These are phyloP conservation scores for Trichopria drosophilae DNA, from an alignment of 2,888 invertebrate species.

Conservation along the genomic window DNA sequence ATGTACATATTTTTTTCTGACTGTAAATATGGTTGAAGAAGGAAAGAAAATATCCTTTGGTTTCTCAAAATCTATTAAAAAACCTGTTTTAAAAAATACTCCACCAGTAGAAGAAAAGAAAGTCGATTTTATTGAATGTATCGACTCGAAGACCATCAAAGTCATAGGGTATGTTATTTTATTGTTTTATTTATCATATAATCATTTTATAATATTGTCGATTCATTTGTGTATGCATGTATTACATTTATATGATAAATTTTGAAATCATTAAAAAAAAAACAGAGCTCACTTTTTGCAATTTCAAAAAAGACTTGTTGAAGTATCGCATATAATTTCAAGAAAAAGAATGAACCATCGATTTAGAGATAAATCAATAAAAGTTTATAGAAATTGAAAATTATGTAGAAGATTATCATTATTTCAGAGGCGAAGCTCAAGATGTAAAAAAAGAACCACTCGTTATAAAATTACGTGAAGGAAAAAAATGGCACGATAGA, in stretches of 20 bases:
- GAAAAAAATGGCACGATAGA: constrained; percentile 52
- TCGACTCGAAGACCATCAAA: constrained; percentile 78
- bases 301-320: neutral
- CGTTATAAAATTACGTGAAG: constrained; percentile 66
- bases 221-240: neutral
- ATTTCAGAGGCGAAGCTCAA: constrained; percentile 63
- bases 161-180: constrained; percentile 65
- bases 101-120: constrained; percentile 58
- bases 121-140: constrained; percentile 74
- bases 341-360: neutral
- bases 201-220: neutral
- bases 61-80: constrained; percentile 71
- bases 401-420: no score
- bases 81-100: constrained; percentile 58
- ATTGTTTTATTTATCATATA: constrained; percentile 17
- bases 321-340: neutral
- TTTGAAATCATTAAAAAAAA: neutral
- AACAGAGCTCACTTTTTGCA: neutral
- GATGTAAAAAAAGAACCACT: constrained; percentile 63
- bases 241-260: neutral
- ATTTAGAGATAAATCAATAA: no score
- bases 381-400: no score
- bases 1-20: no score
- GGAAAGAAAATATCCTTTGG: constrained; percentile 79
- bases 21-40: constrained; percentile 59